Evolutionary conservation across 2,797 vertebrate genomes (phyloP).

Genomic region (Poecilia wingei): DNA sequence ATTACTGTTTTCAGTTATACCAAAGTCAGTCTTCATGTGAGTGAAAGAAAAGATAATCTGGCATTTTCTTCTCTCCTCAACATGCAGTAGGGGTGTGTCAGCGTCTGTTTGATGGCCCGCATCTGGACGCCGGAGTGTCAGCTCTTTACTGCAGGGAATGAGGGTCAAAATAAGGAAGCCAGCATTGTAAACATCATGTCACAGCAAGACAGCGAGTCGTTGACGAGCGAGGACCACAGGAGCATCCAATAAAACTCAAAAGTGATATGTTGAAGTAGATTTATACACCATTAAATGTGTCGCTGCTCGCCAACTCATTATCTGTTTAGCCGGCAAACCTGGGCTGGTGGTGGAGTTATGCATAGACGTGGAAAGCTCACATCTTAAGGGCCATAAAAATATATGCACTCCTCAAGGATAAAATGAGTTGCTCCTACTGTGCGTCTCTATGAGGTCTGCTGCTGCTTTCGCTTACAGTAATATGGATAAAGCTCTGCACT

Average conservation of each 20-base stretch:
- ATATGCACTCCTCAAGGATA: neutral
- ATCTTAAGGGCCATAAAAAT: neutral
- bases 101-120: slow-evolving; percentile 21
- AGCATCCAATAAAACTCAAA: neutral
- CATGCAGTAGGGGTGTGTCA: neutral
- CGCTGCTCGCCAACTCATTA: slow-evolving; percentile 6
- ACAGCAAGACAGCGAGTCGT: slow-evolving; percentile 1
- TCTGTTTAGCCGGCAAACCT: slow-evolving; percentile 2
- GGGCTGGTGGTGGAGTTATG: neutral
- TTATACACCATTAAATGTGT: slow-evolving; percentile 9
- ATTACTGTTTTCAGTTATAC: neutral
- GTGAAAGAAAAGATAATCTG: neutral
- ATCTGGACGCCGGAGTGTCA: slow-evolving; percentile 16
- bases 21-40: slow-evolving; percentile 3
- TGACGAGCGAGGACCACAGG: slow-evolving; percentile 2
- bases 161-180: slow-evolving; percentile 9
- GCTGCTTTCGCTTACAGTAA: neutral
- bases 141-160: neutral
- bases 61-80: neutral
- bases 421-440: neutral
- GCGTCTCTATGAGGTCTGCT: neutral
- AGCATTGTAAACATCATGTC: slow-evolving; percentile 9
- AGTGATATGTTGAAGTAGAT: slow-evolving; percentile 16
- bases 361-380: neutral
- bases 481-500: neutral